These are phyloP conservation scores for Habroteleia sp. DNA, from an alignment of 2,888 invertebrate genomes.

Conservation along the genomic window DNA sequence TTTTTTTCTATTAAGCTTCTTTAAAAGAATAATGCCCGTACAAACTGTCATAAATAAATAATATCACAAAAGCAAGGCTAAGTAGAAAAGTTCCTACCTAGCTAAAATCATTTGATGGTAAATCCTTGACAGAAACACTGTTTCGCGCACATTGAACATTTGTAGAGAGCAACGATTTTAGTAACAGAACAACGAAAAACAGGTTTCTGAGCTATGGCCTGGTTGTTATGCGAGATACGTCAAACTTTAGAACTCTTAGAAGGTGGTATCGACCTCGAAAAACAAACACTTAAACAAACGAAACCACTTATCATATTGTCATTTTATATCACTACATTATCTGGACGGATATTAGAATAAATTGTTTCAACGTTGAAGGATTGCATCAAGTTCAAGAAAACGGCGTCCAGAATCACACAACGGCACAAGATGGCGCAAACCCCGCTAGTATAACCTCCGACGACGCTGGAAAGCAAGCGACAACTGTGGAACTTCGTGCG, in stretches of 20 bases:
- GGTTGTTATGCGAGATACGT: constrained; percentile 21
- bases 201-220: constrained; percentile 10
- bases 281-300: neutral
- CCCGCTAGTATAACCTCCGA: constrained; percentile 51
- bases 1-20: no score
- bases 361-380: no score
- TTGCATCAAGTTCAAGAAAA: constrained; percentile 52
- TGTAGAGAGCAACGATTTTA: neutral
- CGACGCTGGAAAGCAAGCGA: constrained; percentile 67
- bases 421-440: constrained; percentile 74
- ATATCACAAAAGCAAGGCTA: neutral
- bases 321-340: no score
- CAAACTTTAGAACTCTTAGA: constrained; percentile 1
- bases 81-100: neutral
- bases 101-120: neutral
- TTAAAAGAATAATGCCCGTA: no score
- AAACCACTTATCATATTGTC: no score
- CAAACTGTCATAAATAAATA: no score
- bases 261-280: constrained; percentile 4
- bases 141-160: constrained; percentile 4
- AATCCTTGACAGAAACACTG: constrained; percentile 11
- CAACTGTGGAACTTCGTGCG: constrained; percentile 53
- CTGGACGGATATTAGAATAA: no score
- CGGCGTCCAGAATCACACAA: constrained; percentile 70
- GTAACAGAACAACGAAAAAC: constrained; percentile 4